Evolutionary conservation across 2,113 vertebrate species (phyloP), one percentile per base, ranked within the genome.

Genomic region (Apteryx owenii): DNA sequence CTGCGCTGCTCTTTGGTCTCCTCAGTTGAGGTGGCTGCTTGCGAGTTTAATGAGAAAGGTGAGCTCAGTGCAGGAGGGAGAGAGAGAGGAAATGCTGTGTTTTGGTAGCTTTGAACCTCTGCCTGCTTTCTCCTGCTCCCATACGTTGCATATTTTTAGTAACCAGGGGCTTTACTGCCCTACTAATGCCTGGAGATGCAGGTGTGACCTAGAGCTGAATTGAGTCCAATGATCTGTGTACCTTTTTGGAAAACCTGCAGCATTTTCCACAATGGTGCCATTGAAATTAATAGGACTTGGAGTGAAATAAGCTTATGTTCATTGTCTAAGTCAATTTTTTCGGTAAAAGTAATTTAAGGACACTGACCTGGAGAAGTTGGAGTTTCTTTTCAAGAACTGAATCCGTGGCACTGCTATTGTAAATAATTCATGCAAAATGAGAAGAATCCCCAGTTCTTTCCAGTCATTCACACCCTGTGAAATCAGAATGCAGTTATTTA

Each of bases 341-440:
- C 56, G 0, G 46, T 83, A 21, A 36, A 96, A 93, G 78, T 48
- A 82, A 85, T 80, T 85, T 89, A 76, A 94, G 89, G 95, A 96
- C 58, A 94, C 13, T 65, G 73, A 72, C 73, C 61, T 84, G n/a
- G 60, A 77, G 78, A 87, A 28, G 33, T 4, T 89, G 48, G 50
- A 91, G 46, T 85, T 92, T 76, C 38, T 69, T 33, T 40, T 91
- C 38, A 79, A 72, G 31, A 72, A 26, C 21, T 22, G 26, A 80
- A 25, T 72, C 78, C 51, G 38, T 85, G 66, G 25, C 48, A 56
- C 42, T 18, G 2, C 14, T 0, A 1, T 65, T 22, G 75, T 93
- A 56, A 96, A 93, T 89, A 94, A 95, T 93, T 91, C 42, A 91
- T 33, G 25, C 36, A 82, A 88, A 53, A 61, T 26, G 71, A 95